Percentiles rank a stretch among this genome's conserved stretches.
Evolutionary conservation across 1,140 invertebrate genomes (phyloP).

Genomic region (Camponotus pennsylvanicus): DNA sequence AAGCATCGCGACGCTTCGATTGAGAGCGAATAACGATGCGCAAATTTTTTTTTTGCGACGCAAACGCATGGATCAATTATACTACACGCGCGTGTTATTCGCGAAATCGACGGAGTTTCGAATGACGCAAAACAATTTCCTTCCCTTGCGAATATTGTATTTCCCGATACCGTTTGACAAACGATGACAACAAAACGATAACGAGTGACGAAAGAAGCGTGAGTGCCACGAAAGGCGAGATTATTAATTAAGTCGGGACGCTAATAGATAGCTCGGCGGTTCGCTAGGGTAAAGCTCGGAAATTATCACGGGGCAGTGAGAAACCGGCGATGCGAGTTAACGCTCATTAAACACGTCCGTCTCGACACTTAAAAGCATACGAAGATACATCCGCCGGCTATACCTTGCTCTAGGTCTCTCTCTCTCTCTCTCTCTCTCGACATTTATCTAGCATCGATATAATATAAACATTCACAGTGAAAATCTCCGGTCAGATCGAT

Average conservation of each 20-base stretch:
- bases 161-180: neutral
- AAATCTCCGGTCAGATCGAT: neutral
- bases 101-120: neutral
- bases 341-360: constrained; percentile 54
- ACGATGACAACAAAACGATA: constrained; percentile 4
- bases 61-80: constrained; percentile 27
- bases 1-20: neutral
- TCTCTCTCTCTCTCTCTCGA: neutral
- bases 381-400: neutral
- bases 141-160: neutral
- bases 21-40: neutral
- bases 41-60: constrained; percentile 6
- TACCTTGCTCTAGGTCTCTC: neutral
- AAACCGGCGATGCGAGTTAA: constrained; percentile 38
- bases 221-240: constrained; percentile 15
- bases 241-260: constrained; percentile 67
- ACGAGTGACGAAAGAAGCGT: constrained; percentile 18
- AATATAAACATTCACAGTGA: constrained; percentile 8
- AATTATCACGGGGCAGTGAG: constrained; percentile 40
- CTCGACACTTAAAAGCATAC: constrained; percentile 1
- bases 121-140: neutral
- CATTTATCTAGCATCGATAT: constrained; percentile 29
- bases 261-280: constrained; percentile 21
- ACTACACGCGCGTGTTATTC: neutral
- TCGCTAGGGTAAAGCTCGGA: constrained; percentile 23